Base-by-base conservation (phyloP, 2,888 invertebrate species). In the Patella ulyssiponensis region DNA sequence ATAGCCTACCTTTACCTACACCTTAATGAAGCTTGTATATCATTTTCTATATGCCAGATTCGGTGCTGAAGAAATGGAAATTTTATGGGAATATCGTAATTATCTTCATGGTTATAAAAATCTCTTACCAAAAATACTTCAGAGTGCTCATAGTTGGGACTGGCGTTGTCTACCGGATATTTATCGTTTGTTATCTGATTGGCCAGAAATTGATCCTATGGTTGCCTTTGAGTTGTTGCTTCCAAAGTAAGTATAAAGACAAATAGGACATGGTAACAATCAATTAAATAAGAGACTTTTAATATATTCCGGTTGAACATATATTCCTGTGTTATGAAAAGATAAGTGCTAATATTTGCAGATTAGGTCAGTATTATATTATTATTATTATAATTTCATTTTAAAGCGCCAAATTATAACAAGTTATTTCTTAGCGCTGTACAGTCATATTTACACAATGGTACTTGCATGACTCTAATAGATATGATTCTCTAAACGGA, bases 1-100 rank as follows among this genome's bases (percentile, higher is more conserved):
- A 9, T 20, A 58, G 52, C 17, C 71, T 69, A 23, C 14, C 17
- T 56, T 17, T n/a, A 33, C 5, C 33, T 33, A 33, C 3, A 33
- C 33, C 33, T 15, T 14, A 27, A 27, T 15, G 15, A n/a, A 17
- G 2, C 54, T 51, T 54, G 9, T n/a, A 53, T n/a, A 5, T 44
- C 44, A 44, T 44, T 44, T n/a, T 76, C 54, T 15, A 70, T 17
- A 12, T 76, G 83, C 53, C 80, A 91, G 90, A 14, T 85, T 90
- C 78, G 84, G 88, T 15, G 88, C 90, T 12, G 92, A 92, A 54
- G 92, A 92, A 78, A 85, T 91, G 71, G 92, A 85, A 91, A 95
- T 97, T 74, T 93, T 98, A 87, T 98, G 98, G 98, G 97, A 97
- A 89, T 97, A 97, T 89, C 94, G 98, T 2, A 95, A 97, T 90